These are phyloP conservation scores for Orussus abietinus DNA, from an alignment of 1,140 invertebrate genomes.

Conservation along the genomic window DNA sequence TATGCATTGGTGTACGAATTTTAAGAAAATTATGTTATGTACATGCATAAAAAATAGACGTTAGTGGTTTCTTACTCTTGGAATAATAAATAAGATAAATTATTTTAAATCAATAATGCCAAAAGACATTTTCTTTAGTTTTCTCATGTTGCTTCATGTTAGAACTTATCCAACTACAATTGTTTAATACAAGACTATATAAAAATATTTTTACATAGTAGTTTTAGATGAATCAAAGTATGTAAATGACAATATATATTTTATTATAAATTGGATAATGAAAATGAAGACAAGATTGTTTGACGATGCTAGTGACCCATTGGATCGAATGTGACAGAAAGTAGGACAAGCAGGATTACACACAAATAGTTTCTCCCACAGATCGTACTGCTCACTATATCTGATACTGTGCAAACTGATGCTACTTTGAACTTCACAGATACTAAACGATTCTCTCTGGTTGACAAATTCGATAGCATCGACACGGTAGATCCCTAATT, in stretches of 20 bases:
- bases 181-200: not conserved
- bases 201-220: not conserved
- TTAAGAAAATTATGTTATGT: too few species aligned
- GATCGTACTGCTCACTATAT: not conserved
- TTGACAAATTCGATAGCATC: not conserved
- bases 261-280: not conserved
- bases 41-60: too few species aligned
- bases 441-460: conserved; percentile 1
- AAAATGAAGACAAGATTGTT: not conserved
- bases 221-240: too few species aligned
- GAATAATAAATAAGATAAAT: not conserved
- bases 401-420: not conserved
- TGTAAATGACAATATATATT: too few species aligned
- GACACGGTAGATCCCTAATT: conserved; percentile 32
- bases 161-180: not conserved
- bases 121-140: not conserved
- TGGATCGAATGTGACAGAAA: not conserved
- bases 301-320: not conserved
- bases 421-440: not conserved
- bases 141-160: not conserved
- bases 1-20: too few species aligned
- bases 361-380: not conserved
- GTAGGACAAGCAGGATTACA: not conserved
- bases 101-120: not conserved
- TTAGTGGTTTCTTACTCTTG: too few species aligned